Evolutionary conservation across 2,113 vertebrate species (phyloP).

Genomic region (Chaetodon auriga): DNA sequence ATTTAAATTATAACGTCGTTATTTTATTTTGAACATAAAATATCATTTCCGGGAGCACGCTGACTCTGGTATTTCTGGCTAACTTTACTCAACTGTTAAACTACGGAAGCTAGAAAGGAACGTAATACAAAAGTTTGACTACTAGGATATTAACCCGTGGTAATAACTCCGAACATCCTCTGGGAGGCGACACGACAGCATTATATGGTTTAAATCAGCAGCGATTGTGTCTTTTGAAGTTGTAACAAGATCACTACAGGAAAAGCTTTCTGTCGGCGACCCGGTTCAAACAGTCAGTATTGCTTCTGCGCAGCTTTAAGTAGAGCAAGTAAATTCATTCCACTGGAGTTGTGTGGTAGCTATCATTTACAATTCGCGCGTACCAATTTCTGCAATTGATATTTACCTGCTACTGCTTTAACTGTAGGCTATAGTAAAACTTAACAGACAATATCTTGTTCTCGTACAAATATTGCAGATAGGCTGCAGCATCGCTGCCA

Average conservation of each 20-base stretch:
- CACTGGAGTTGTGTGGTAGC: too few species aligned
- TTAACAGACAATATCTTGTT: too few species aligned
- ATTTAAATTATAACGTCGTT: neutral
- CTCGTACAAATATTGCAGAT: neutral
- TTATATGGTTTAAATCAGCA: too few species aligned
- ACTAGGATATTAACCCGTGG: rapidly evolving
- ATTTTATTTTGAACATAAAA: slow-evolving; percentile 11
- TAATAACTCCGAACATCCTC: neutral
- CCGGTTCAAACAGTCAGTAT: too few species aligned
- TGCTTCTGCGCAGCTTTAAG: too few species aligned
- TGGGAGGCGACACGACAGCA: slow-evolving; percentile 32
- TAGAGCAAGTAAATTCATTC: too few species aligned
- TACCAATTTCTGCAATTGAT: neutral
- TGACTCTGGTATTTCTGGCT: neutral
- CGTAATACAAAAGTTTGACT: rapidly evolving
- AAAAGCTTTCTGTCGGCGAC: too few species aligned
- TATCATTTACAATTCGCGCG: neutral
- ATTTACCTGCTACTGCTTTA: neutral
- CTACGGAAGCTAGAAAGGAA: slow-evolving; percentile 50
- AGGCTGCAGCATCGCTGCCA: neutral
- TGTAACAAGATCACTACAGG: too few species aligned
- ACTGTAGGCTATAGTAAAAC: neutral
- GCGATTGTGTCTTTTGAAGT: too few species aligned
- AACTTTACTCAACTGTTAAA: neutral
- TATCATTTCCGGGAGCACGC: neutral